Conservation (phyloP, 2,888 invertebrate species). For the Junonia oenone region DNA sequence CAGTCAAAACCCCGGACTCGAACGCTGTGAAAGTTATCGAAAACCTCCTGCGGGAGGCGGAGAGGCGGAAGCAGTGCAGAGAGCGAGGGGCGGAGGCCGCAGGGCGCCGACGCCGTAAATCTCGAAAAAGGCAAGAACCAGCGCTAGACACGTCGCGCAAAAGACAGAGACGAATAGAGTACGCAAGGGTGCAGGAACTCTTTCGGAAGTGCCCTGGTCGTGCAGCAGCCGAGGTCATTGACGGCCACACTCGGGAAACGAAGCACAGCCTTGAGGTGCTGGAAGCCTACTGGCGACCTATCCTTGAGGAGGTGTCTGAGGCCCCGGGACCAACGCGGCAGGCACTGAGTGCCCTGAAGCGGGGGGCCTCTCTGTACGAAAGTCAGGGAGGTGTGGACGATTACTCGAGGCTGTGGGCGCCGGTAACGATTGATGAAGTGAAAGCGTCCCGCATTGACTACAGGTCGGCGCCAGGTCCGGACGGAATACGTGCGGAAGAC, state of each 20-base stretch:
- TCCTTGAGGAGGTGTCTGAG: constrained; percentile 23
- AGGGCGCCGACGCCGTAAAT: background rate
- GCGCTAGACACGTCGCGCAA: constrained; percentile 4
- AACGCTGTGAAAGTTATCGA: too few relatives aligned
- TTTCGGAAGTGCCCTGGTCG: constrained; percentile 21
- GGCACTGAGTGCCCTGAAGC: background rate
- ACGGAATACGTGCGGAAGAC: constrained; percentile 28
- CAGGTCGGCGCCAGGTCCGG: too few relatives aligned
- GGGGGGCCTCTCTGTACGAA: too few relatives aligned
- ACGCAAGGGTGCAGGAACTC: constrained; percentile 27
- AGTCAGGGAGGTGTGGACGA: constrained; percentile 5
- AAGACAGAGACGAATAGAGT: constrained; percentile 23
- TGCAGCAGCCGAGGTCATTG: constrained; percentile 26
- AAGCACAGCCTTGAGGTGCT: constrained; percentile 22
- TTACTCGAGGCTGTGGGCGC: constrained; percentile 15
- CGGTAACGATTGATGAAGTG: constrained; percentile 28
- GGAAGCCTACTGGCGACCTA: too few relatives aligned
- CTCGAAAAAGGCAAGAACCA: too few relatives aligned
- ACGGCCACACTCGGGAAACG: constrained; percentile 20
- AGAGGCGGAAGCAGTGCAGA: background rate
- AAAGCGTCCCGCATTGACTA: constrained; percentile 17
- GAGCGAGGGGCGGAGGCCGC: background rate
- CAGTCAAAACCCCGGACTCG: too few relatives aligned
- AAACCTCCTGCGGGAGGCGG: background rate
- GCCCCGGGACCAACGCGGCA: constrained; percentile 14